phyloP scores from a whole-genome alignment of 1,140 invertebrate species.

The Anoplophora glabripennis region DNA sequence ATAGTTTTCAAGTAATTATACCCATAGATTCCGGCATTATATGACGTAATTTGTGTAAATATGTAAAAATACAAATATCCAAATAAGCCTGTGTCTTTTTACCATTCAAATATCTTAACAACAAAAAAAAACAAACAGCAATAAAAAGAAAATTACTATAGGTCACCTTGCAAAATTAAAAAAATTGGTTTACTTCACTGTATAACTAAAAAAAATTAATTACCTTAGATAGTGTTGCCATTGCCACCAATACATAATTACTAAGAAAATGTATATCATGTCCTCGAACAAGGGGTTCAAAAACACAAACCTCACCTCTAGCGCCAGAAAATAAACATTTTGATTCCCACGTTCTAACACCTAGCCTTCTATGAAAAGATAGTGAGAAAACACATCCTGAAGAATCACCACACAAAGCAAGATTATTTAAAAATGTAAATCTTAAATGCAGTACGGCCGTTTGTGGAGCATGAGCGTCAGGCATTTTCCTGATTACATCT shows the following conservation, averaged over 20 bases:
- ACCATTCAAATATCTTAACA: no score
- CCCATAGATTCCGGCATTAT: no score
- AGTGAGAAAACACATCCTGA: constrained; percentile 97
- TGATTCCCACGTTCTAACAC: constrained; percentile 82
- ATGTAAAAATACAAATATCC: no score
- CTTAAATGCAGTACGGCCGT: constrained; percentile 85
- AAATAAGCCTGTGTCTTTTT: no score
- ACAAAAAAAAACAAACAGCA: no score
- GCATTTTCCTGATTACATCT: constrained; percentile 75
- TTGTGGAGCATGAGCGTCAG: constrained; percentile 82
- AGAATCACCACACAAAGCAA: constrained; percentile 88
- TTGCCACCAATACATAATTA: constrained; percentile 78
- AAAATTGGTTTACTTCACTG: no score
- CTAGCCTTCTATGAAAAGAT: constrained; percentile 84
- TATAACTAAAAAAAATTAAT: constrained; percentile 31
- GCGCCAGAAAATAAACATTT: constrained; percentile 91
- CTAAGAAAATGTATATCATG: constrained; percentile 68
- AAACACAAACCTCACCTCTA: constrained; percentile 88
- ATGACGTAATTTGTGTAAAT: no score
- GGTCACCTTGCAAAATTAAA: no score
- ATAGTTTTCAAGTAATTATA: no score
- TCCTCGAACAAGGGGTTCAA: constrained; percentile 77
- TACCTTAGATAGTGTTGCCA: constrained; percentile 91
- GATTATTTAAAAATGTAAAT: constrained; percentile 53
- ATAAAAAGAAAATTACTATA: no score